Conservation (phyloP, 2,888 invertebrate genomes). For the Psococerastis gibbosa region DNA sequence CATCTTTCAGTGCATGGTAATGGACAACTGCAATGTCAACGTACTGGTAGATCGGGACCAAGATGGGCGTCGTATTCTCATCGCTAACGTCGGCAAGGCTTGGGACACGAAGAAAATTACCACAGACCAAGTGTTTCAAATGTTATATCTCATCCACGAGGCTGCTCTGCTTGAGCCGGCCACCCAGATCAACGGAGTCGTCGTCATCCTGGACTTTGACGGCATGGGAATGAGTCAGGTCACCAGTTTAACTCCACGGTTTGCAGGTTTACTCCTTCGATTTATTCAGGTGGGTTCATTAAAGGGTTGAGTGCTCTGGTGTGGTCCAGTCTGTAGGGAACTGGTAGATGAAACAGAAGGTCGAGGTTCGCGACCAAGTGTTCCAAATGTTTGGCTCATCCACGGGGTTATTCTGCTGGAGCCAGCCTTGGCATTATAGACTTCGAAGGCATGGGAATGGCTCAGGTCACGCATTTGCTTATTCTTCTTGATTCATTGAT, state of each 20-base stretch:
- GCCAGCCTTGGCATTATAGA: too few species aligned
- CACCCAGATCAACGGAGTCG: slow-evolving; percentile 51
- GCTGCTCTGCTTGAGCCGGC: slow-evolving; percentile 58
- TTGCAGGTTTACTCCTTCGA: slow-evolving; percentile 52
- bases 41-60: slow-evolving; percentile 57
- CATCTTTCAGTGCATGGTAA: too few species aligned
- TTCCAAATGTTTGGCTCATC: too few species aligned
- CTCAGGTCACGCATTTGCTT: too few species aligned
- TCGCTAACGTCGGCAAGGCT: slow-evolving; percentile 49
- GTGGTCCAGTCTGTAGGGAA: background rate
- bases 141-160: slow-evolving; percentile 63
- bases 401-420: too few species aligned
- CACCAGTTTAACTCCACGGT: slow-evolving; percentile 46
- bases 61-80: slow-evolving; percentile 50
- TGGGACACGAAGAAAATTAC: slow-evolving; percentile 60
- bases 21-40: slow-evolving; percentile 56
- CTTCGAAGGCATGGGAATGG: too few species aligned
- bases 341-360: background rate
- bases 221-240: slow-evolving; percentile 52
- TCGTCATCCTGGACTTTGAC: slow-evolving; percentile 69
- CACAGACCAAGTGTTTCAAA: slow-evolving; percentile 55
- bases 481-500: too few species aligned
- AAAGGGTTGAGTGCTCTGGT: background rate
- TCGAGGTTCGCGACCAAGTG: background rate
- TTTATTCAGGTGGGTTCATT: slow-evolving; percentile 44